A percentile compares a stretch with the other conserved stretches of the same genome.
Conservation (phyloP, 92 coral and sea anemone species). For the Umimayanthus chanpuru region DNA sequence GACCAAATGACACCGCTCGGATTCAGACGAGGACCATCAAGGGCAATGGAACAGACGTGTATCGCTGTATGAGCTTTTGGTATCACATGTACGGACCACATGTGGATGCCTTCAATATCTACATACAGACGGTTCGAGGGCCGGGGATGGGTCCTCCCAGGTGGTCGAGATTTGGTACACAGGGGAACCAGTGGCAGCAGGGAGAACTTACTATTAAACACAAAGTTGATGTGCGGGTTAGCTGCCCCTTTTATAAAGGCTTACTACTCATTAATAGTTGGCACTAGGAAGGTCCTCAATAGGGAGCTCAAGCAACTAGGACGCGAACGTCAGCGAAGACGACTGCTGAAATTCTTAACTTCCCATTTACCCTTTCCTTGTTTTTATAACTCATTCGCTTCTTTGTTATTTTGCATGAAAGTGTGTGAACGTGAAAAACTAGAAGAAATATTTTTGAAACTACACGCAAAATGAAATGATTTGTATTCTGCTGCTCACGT, state of each 20-base stretch:
- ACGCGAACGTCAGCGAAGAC: too few species aligned
- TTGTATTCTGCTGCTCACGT: too few species aligned
- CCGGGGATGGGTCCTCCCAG: conserved; percentile 64
- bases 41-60: conserved; percentile 73
- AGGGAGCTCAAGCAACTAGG: too few species aligned
- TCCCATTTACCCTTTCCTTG: too few species aligned
- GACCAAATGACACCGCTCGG: conserved; percentile 77
- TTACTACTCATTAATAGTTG: not conserved
- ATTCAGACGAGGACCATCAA: conserved; percentile 69
- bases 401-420: too few species aligned
- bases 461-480: too few species aligned
- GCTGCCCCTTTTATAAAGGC: not conserved
- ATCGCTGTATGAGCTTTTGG: conserved; percentile 86
- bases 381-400: too few species aligned
- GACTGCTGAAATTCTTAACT: too few species aligned
- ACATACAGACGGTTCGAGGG: conserved; percentile 48
- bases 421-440: too few species aligned
- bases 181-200: conserved; percentile 80
- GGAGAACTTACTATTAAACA: conserved; percentile 83
- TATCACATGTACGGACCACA: conserved; percentile 98
- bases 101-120: conserved; percentile 77
- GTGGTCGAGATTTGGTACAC: conserved; percentile 86
- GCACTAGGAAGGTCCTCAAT: too few species aligned
- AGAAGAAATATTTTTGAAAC: too few species aligned
- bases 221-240: conserved; percentile 63